Conservation (phyloP, 2,113 vertebrate species). For the Chloroceryle aenea region DNA sequence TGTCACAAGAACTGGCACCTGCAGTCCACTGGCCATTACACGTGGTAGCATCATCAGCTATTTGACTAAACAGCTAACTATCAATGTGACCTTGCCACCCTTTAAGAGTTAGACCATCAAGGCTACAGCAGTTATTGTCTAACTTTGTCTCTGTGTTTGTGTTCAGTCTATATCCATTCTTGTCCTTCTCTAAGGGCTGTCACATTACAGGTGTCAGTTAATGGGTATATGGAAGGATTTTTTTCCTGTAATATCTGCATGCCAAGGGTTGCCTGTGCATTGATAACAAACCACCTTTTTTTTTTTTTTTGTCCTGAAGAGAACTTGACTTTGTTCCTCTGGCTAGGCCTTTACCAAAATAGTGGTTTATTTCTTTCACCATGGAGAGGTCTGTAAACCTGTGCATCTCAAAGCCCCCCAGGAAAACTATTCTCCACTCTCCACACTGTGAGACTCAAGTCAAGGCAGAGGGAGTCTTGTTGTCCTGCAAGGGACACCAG, state of each 20-base stretch:
- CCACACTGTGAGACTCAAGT: background rate
- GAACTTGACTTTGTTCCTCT: background rate
- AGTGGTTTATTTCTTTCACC: background rate
- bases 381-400: background rate
- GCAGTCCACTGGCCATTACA: background rate
- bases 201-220: background rate
- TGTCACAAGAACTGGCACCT: background rate
- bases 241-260: background rate
- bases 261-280: background rate
- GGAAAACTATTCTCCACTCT: background rate
- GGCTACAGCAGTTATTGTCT: background rate
- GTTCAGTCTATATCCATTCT: background rate
- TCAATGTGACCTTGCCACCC: accelerated
- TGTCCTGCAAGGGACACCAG: background rate
- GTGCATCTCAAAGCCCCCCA: background rate
- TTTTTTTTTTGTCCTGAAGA: background rate
- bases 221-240: background rate
- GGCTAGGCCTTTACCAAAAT: background rate
- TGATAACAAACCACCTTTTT: background rate
- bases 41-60: background rate
- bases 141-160: background rate
- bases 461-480: background rate
- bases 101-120: background rate
- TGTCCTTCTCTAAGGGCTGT: background rate
- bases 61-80: background rate